These are phyloP conservation scores for Zaprionus ghesquierei DNA, from an alignment of 1,140 invertebrate species.

Conservation along the genomic window DNA sequence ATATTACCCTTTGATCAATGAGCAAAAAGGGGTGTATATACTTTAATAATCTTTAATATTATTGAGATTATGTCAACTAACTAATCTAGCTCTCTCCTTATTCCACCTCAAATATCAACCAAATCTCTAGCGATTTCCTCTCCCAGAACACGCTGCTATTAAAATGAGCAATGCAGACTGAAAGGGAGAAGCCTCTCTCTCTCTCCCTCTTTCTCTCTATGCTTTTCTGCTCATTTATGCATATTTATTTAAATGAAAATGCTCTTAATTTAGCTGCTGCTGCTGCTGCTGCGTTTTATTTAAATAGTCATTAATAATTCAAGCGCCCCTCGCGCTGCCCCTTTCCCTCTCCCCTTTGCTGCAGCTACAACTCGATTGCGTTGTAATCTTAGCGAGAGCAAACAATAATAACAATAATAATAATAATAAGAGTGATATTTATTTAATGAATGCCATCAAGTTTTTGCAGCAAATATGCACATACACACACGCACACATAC, in stretches of 20 bases:
- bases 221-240: slow-evolving; percentile 45
- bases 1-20: no score
- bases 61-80: no score
- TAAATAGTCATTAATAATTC: slow-evolving; percentile 78
- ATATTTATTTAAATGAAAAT: slow-evolving; percentile 79
- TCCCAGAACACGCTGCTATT: neutral
- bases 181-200: neutral
- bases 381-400: slow-evolving; percentile 62
- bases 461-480: slow-evolving; percentile 34
- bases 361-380: no score
- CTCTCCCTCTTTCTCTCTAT: neutral
- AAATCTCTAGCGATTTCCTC: neutral
- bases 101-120: no score
- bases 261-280: slow-evolving; percentile 76
- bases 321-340: slow-evolving; percentile 41
- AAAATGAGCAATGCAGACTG: neutral
- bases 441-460: slow-evolving; percentile 74
- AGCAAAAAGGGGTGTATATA: no score
- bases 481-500: neutral
- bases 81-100: neutral
- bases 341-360: neutral
- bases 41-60: no score
- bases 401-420: slow-evolving; percentile 47
- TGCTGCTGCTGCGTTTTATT: slow-evolving; percentile 55
- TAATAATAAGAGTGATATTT: slow-evolving; percentile 67